Percentiles rank a stretch among this genome's conserved stretches.
phyloP scores from a whole-genome alignment of 2,888 invertebrate genomes.

The Epirrhoe tristata region DNA sequence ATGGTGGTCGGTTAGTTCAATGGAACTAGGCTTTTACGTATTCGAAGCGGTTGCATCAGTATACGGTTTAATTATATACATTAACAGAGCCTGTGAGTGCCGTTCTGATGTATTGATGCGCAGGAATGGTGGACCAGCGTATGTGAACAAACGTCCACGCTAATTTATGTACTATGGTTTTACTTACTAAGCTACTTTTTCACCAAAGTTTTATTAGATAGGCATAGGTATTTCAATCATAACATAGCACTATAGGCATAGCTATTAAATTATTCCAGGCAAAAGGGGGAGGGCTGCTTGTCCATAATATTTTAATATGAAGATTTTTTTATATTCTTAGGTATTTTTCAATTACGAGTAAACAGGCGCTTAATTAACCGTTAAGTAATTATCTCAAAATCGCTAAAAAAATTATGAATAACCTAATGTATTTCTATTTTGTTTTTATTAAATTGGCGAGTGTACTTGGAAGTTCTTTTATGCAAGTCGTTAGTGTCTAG shows the following conservation, averaged over 20 bases:
- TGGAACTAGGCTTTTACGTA: background rate
- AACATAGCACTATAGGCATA: too few species aligned
- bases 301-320: too few species aligned
- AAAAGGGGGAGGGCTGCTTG: too few species aligned
- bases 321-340: too few species aligned
- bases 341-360: too few species aligned
- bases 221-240: too few species aligned
- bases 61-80: conserved; percentile 74
- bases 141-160: background rate
- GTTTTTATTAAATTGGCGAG: background rate
- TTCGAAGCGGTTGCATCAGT: conserved; percentile 69
- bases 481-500: background rate
- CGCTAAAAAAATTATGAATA: background rate
- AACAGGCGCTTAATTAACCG: background rate
- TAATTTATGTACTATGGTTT: too few species aligned
- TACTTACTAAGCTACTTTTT: too few species aligned
- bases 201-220: too few species aligned
- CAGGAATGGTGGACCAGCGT: conserved; percentile 3
- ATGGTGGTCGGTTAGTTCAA: background rate
- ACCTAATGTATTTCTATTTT: background rate
- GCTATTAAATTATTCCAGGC: too few species aligned
- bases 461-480: background rate
- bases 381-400: background rate
- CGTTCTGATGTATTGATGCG: conserved; percentile 48
- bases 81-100: conserved; percentile 63